Conservation (phyloP, 2,797 vertebrate species). For the Gobio occitaniae region DNA sequence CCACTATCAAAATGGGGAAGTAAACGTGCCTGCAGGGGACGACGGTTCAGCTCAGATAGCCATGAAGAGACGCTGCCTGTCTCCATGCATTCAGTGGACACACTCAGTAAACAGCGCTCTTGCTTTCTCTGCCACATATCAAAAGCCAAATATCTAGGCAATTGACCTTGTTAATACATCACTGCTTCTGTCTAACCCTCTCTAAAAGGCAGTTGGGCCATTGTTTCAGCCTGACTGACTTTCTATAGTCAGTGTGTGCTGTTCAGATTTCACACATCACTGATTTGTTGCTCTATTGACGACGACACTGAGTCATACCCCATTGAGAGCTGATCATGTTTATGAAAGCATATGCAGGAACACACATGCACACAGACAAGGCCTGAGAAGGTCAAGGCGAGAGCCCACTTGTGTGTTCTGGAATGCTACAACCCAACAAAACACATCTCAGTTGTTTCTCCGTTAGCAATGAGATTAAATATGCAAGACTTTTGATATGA, state of each 20-base stretch:
- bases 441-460: background rate
- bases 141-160: conserved; percentile 45
- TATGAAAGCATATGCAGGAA: conserved; percentile 21
- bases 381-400: conserved; percentile 63
- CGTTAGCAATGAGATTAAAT: background rate
- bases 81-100: conserved; percentile 24
- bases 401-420: conserved; percentile 61
- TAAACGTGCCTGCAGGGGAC: conserved; percentile 54
- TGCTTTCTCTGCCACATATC: conserved; percentile 36
- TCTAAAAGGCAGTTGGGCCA: conserved; percentile 41
- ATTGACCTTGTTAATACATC: conserved; percentile 52
- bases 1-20: background rate
- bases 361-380: conserved; percentile 28
- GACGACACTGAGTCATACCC: conserved; percentile 30
- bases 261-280: conserved; percentile 50
- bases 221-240: conserved; percentile 43
- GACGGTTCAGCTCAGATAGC: conserved; percentile 29
- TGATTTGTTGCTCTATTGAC: conserved; percentile 40
- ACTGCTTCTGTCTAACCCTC: conserved; percentile 40
- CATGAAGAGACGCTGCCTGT: conserved; percentile 32
- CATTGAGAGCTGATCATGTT: conserved; percentile 28
- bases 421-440: background rate
- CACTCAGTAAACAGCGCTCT: conserved; percentile 9
- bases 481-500: background rate
- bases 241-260: conserved; percentile 49